Evolutionary conservation across 2,113 vertebrate genomes (phyloP).

Genomic region (Jacana jacana): DNA sequence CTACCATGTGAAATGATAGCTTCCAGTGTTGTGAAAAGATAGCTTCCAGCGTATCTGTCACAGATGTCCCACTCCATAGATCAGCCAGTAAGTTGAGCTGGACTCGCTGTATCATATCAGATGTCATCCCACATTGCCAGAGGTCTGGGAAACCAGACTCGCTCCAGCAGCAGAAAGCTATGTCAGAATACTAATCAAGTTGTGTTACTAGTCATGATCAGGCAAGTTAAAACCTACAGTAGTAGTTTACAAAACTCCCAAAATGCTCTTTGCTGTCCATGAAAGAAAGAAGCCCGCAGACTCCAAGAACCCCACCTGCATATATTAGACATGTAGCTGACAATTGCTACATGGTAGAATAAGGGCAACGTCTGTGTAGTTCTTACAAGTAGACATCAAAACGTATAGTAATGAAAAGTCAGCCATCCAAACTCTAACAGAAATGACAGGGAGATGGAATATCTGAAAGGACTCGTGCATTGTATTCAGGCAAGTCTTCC

Average conservation of each 20-base stretch:
- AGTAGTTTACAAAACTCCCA: not conserved
- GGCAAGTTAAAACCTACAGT: not conserved
- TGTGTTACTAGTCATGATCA: not conserved
- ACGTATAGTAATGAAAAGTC: not conserved
- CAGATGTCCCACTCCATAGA: not conserved
- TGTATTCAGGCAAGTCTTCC: not conserved
- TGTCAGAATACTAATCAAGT: not conserved
- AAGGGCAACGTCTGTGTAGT: not conserved
- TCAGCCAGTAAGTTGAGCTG: not conserved
- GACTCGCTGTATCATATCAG: not conserved
- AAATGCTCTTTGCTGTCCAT: not conserved
- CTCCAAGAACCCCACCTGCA: not conserved
- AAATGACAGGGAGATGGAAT: constrained; percentile 30
- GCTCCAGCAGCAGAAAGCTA: not conserved
- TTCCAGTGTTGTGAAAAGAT: no score
- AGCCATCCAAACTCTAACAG: not conserved
- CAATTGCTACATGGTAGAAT: accelerated
- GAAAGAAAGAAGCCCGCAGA: accelerated
- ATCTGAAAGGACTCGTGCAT: not conserved
- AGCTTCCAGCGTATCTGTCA: not conserved
- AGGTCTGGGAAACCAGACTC: not conserved
- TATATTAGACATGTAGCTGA: accelerated
- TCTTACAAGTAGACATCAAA: not conserved
- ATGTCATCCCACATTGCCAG: not conserved
- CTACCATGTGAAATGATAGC: no score